phyloP scores from a whole-genome alignment of 2,888 invertebrate genomes.

The Noctua pronuba region DNA sequence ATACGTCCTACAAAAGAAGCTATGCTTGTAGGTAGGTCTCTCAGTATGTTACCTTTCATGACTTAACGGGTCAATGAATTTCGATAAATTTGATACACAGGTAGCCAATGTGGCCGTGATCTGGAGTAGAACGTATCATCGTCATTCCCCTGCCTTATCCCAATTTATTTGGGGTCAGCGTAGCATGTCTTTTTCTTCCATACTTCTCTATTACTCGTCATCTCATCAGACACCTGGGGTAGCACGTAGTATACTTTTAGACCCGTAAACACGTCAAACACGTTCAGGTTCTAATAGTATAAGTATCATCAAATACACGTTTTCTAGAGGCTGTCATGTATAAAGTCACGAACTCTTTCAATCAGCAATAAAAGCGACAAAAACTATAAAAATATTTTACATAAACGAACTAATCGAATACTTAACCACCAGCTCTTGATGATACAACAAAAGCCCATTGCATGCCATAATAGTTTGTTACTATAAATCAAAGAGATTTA shows the following conservation, averaged over 20 bases:
- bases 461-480: too few relatives aligned
- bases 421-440: constrained; percentile 8
- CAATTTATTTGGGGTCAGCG: background rate
- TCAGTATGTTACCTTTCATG: background rate
- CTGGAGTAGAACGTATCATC: background rate
- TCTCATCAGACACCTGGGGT: background rate
- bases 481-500: too few relatives aligned
- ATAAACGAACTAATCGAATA: background rate
- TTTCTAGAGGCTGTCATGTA: background rate
- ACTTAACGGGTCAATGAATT: background rate
- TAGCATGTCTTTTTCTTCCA: background rate
- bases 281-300: background rate
- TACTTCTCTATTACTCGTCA: background rate
- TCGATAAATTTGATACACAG: background rate
- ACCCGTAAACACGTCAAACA: background rate
- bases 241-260: background rate
- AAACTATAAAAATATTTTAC: background rate
- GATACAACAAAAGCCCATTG: background rate
- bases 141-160: background rate
- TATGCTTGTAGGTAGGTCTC: background rate
- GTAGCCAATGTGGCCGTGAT: background rate
- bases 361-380: background rate
- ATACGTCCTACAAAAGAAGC: background rate
- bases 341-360: background rate
- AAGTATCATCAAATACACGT: background rate